Evolutionary conservation across 2,888 invertebrate species (phyloP).

Genomic region (Alitta virens): DNA sequence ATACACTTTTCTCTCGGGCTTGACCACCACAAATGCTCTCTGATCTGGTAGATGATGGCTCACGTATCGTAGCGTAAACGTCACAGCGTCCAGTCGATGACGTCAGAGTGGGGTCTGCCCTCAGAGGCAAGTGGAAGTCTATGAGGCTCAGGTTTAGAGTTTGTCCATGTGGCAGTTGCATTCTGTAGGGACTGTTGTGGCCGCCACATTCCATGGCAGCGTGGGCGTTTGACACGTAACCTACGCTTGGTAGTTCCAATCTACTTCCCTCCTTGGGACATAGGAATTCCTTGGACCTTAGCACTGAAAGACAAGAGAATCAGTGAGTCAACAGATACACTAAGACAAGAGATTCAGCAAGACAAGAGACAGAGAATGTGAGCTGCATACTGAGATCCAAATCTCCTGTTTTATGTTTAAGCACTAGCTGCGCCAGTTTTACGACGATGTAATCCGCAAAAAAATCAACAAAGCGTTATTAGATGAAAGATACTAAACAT

Average conservation of each 20-base stretch:
- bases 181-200: slow-evolving; percentile 10
- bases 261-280: no score
- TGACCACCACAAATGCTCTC: slow-evolving; percentile 11
- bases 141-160: slow-evolving; percentile 11
- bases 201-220: neutral
- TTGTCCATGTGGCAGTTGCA: slow-evolving; percentile 11
- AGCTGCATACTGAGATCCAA: no score
- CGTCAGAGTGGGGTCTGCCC: neutral
- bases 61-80: slow-evolving; percentile 11
- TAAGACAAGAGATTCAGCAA: no score
- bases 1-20: slow-evolving; percentile 6
- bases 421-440: no score
- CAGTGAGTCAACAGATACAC: no score
- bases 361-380: no score
- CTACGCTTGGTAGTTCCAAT: neutral
- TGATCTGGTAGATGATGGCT: slow-evolving; percentile 2
- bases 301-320: no score
- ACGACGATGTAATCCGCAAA: no score
- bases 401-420: no score
- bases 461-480: no score
- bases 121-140: slow-evolving; percentile 12
- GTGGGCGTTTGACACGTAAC: neutral
- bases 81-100: slow-evolving; percentile 1
- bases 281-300: no score
- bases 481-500: no score